phyloP scores from a whole-genome alignment of 2,113 vertebrate genomes.

The Semnornis frantzii region DNA sequence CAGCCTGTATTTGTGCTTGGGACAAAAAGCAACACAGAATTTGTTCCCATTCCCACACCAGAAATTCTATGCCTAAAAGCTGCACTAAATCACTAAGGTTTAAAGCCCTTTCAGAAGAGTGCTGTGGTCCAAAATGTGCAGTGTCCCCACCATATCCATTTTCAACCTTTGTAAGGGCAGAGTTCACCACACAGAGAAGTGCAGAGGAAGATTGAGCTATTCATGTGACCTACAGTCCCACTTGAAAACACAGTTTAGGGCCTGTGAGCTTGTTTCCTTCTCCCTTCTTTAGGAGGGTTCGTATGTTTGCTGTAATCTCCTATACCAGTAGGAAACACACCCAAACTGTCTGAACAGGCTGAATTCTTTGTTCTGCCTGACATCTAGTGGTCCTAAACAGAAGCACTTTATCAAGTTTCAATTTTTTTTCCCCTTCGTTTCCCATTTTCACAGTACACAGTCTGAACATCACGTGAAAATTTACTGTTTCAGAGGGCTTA shows the following conservation, averaged over 20 bases:
- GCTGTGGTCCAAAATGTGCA: not conserved
- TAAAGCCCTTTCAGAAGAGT: not conserved
- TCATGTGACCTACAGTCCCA: not conserved
- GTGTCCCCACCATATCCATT: not conserved
- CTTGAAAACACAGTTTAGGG: not conserved
- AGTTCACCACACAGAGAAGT: not conserved
- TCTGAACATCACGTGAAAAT: not conserved
- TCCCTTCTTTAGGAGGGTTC: not conserved
- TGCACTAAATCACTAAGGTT: not conserved
- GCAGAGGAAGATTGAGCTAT: not conserved
- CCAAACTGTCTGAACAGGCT: not conserved
- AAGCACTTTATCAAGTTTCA: not conserved
- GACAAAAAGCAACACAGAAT: not conserved
- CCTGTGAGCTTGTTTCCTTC: not conserved
- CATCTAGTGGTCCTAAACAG: conserved; percentile 59
- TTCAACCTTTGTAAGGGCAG: not conserved
- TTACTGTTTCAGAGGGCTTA: not conserved
- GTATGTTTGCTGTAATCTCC: not conserved
- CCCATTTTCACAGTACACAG: rapidly evolving
- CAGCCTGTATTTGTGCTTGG: not conserved
- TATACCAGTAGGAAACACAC: not conserved
- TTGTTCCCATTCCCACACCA: not conserved
- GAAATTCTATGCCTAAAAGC: not conserved
- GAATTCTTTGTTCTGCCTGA: conserved; percentile 52
- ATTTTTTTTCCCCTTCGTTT: not conserved